Evolutionary conservation across 2,113 vertebrate species (phyloP), one percentile per base, ranked within the genome.

Genomic region (Vanacampus margaritifer): DNA sequence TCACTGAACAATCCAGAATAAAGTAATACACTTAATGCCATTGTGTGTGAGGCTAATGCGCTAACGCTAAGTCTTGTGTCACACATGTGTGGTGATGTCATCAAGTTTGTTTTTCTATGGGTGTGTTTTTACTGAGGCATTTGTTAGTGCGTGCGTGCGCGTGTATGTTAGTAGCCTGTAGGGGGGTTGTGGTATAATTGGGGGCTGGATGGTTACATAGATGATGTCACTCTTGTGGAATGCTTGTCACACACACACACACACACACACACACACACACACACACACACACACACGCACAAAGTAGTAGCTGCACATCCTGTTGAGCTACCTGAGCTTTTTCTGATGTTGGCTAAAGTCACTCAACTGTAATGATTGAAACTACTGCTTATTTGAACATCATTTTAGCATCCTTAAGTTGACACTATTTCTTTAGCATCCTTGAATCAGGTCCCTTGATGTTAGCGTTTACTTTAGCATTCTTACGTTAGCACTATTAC

Each of bases 171-270:
- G n/a, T n/a, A n/a, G n/a, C n/a, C n/a, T n/a, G n/a, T 17, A 43
- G 37, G 41, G 67, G 36, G 64, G 58, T 65, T 65, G 67, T 70
- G 46, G 69, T 9, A 35, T 9, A 37, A 57, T 16, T 37, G 60
- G 46, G 43, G 50, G 64, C 54, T 69, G 59, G 51, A 37, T 32
- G 64, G 48, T 53, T 37, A 6, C 28, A 21, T 35, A 14, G 60
- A 67, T 89, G 89, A 91, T 79, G 83, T 91, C 90, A 91, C 71
- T 17, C 16, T 28, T 58, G 3, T 71, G 75, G 87, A 89, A 92
- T 89, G 19, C 71, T 68, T 70, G 46, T 67, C 28, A 4, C 28
- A 56, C 80, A 65, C 48, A 65, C 13, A 41, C 10, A 12, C 39
- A 14, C 28, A 50, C 45, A 36, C 24, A 35, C 9, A n/a, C 28